Evolutionary conservation across 2,888 invertebrate genomes (phyloP).

Genomic region (Bugulina stolonifera): DNA sequence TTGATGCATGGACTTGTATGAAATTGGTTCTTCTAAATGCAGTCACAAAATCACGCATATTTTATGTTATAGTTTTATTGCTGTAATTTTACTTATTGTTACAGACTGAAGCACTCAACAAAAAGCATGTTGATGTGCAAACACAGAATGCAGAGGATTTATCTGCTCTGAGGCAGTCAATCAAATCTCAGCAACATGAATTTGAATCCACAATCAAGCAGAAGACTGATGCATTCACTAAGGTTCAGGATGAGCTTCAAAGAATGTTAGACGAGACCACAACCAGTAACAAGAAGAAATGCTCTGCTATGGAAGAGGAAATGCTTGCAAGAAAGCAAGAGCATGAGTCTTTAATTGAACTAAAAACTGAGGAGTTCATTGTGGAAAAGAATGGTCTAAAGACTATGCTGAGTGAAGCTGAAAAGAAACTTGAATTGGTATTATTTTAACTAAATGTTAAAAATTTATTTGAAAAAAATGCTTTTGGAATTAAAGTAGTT

Average conservation of each 20-base stretch:
- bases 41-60: too few relatives aligned
- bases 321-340: neutral
- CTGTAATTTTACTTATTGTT: neutral
- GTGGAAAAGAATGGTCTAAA: neutral
- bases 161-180: neutral
- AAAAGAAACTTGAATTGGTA: neutral
- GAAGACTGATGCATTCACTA: neutral
- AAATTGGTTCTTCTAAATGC: too few relatives aligned
- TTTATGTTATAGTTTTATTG: too few relatives aligned
- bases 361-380: neutral
- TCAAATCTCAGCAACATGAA: neutral
- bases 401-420: neutral
- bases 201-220: neutral
- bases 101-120: neutral
- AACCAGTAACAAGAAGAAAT: neutral
- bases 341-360: neutral
- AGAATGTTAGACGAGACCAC: slow-evolving; percentile 10
- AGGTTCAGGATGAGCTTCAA: slow-evolving; percentile 2
- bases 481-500: too few relatives aligned
- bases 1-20: too few relatives aligned
- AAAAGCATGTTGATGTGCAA: neutral
- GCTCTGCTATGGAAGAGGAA: neutral
- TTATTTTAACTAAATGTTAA: too few relatives aligned
- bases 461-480: too few relatives aligned
- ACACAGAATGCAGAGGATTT: neutral